phyloP scores from a whole-genome alignment of 1,140 invertebrate genomes.

The Trichonephila inaurata region DNA sequence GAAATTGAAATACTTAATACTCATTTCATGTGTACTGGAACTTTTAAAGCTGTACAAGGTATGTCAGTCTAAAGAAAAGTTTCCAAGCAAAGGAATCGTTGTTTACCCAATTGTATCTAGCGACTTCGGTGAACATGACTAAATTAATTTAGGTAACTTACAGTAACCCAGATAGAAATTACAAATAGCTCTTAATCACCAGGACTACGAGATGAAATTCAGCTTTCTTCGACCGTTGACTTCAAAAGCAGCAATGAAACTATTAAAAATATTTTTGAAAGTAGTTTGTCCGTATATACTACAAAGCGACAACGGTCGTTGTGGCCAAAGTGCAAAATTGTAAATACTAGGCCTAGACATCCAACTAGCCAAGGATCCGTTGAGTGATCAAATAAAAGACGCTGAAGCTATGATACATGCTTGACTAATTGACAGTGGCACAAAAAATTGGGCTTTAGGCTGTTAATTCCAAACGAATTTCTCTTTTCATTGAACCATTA shows the following conservation, averaged over 20 bases:
- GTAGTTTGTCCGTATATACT: too few species aligned
- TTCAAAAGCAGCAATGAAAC: neutral
- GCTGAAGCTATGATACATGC: too few species aligned
- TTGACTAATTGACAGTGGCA: too few species aligned
- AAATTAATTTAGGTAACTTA: slow-evolving; percentile 65
- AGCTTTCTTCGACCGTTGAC: neutral
- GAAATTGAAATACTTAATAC: slow-evolving; percentile 61
- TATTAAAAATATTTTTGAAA: too few species aligned
- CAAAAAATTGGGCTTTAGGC: too few species aligned
- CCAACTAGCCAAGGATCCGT: too few species aligned
- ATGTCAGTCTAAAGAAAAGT: slow-evolving; percentile 65
- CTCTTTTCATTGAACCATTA: too few species aligned
- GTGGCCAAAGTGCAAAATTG: too few species aligned
- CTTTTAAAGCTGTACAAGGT: slow-evolving; percentile 72
- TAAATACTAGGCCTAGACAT: neutral
- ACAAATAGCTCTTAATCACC: slow-evolving; percentile 61
- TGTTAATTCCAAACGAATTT: too few species aligned
- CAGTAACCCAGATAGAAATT: slow-evolving; percentile 62
- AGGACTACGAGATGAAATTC: slow-evolving; percentile 55
- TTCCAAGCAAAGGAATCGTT: slow-evolving; percentile 49
- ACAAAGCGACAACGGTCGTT: too few species aligned
- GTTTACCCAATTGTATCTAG: neutral
- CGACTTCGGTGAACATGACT: neutral
- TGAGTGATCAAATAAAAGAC: too few species aligned
- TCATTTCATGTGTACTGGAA: slow-evolving; percentile 58